Base-by-base conservation (phyloP, 2,797 vertebrate genomes). In the Pangasius mekongensis region DNA sequence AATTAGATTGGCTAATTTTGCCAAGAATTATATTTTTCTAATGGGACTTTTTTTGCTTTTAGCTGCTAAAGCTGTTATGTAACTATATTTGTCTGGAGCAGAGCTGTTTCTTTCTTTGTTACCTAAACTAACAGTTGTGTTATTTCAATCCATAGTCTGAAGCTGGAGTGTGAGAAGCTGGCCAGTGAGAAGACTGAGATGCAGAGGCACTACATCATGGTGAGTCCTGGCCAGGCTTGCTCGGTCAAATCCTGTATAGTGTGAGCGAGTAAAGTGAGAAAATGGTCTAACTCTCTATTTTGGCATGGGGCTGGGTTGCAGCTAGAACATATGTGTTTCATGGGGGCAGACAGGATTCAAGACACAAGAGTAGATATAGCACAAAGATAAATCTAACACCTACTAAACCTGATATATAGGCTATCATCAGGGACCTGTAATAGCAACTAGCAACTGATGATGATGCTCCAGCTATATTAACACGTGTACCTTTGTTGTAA, bases 121-220 rank as follows among this genome's bases (percentile, higher is more conserved):
- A 36, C 80, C 58, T n/a, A 39, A n/a, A 81, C 2, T 83, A 33
- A 87, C 27, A n/a, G 62, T 71, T 86, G 14, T 73, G 43, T 33
- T 4, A 20, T 47, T 86, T 83, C 49, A 54, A 74, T 73, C 10
- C 74, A 8, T 93, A 97, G 96, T 91, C 94, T 97, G 93, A 97
- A 97, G 92, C 92, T 97, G 93, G 96, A 97, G 87, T 97, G 96
- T 8, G 97, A 97, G 94, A 97, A 97, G 89, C 91, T 97, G 93
- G 94, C 95, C 84, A 96, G 95, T 0, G 97, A 97, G 92, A 97
- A 97, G 95, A 97, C 96, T 0, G 97, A 97, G 91, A 97, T 97
- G 97, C 97, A 97, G 90, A 91, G 97, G 13, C 97, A 97, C 90
- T 97, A 97, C 90, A 96, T 97, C 91, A 97, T 97, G 96, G 94